Percentiles rank a stretch among this genome's conserved stretches.
Evolutionary conservation across 1,140 invertebrate genomes (phyloP).

Genomic region (Grapholita molesta): DNA sequence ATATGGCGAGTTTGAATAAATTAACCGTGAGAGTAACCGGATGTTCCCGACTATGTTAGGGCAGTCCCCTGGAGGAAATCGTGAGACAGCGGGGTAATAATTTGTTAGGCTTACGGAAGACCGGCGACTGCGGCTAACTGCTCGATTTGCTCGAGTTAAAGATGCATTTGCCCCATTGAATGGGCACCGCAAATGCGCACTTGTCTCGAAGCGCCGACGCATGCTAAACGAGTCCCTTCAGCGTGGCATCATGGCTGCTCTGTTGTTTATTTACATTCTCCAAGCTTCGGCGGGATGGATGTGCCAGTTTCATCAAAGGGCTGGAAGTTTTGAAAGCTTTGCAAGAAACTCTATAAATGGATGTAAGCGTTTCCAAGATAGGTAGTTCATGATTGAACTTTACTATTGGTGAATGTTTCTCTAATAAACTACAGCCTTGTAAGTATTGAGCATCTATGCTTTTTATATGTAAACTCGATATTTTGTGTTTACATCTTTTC

Average conservation of each 20-base stretch:
- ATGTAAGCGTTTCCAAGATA: too few species aligned
- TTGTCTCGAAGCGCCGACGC: background rate
- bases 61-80: slow-evolving; percentile 7
- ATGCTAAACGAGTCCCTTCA: background rate
- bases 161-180: slow-evolving; percentile 9
- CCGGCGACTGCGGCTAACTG: background rate
- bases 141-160: slow-evolving; percentile 19
- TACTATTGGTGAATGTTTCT: too few species aligned
- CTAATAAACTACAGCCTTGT: too few species aligned
- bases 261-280: background rate
- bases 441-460: too few species aligned
- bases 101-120: slow-evolving; percentile 9
- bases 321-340: background rate
- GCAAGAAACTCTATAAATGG: too few species aligned
- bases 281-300: background rate
- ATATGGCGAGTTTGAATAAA: background rate
- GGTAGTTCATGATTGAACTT: too few species aligned
- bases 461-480: too few species aligned
- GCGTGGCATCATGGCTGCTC: background rate
- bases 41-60: background rate
- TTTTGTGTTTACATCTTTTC: too few species aligned
- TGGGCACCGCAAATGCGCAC: background rate
- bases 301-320: background rate
- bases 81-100: slow-evolving; percentile 8
- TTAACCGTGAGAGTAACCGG: slow-evolving; percentile 1